These are phyloP conservation scores for Crocidura indochinensis DNA, from an alignment of 2,797 vertebrate species.

Conservation along the genomic window DNA sequence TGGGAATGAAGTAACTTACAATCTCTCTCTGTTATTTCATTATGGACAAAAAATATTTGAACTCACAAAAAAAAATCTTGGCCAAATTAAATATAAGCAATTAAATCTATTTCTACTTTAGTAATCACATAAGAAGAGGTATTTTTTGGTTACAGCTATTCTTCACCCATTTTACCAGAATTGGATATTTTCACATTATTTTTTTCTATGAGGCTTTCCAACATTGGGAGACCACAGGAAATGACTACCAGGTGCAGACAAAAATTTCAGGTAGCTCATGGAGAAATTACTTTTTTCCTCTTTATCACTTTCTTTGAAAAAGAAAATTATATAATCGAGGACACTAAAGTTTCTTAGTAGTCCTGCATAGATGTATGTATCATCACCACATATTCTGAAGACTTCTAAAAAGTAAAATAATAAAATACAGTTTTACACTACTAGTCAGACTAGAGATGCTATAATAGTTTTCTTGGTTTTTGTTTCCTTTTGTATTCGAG, in stretches of 20 bases:
- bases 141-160: background rate
- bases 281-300: background rate
- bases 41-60: background rate
- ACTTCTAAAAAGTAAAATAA: background rate
- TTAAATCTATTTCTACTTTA: background rate
- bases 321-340: background rate
- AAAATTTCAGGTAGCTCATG: background rate
- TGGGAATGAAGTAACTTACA: background rate
- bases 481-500: too few species aligned
- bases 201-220: background rate
- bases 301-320: background rate
- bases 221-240: background rate
- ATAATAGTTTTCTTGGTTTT: background rate
- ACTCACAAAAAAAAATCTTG: background rate
- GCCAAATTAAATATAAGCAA: background rate
- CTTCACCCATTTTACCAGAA: background rate
- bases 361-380: background rate
- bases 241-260: background rate
- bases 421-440: background rate
- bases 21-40: background rate
- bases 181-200: background rate
- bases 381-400: background rate
- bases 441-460: fast-evolving
- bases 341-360: background rate
- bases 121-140: background rate